Percentiles rank a stretch among this genome's conserved stretches.
phyloP scores from a whole-genome alignment of 2,113 vertebrate species.

The Rhinoderma darwinii region DNA sequence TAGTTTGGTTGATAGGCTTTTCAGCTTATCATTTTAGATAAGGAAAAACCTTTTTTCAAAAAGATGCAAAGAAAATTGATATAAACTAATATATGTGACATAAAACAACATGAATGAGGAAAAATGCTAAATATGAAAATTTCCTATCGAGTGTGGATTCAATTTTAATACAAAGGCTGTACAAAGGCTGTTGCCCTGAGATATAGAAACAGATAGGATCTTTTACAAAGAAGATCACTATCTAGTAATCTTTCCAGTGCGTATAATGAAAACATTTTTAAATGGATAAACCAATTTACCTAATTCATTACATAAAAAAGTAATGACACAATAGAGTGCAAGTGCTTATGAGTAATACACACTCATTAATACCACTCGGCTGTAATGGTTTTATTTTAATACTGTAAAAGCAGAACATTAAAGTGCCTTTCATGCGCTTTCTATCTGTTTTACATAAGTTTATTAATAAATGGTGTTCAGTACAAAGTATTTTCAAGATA shows the following conservation, averaged over 20 bases:
- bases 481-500: neutral
- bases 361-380: slow-evolving; percentile 10
- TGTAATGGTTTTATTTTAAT: slow-evolving; percentile 3
- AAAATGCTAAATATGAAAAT: too few relatives aligned
- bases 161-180: too few relatives aligned
- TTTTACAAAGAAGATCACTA: neutral
- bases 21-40: too few relatives aligned
- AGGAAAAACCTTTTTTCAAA: too few relatives aligned
- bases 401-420: neutral
- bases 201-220: neutral
- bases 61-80: too few relatives aligned
- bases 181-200: neutral
- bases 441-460: neutral
- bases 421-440: neutral
- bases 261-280: neutral
- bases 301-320: neutral
- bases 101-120: too few relatives aligned
- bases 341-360: neutral
- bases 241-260: neutral
- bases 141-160: too few relatives aligned
- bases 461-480: neutral
- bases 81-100: too few relatives aligned
- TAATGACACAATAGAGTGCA: neutral
- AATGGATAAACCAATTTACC: slow-evolving; percentile 2
- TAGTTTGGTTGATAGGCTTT: too few relatives aligned